A percentile compares a stretch with the other conserved stretches of the same genome.
Conservation (phyloP, 2,797 vertebrate species). For the Gymnothorax reevesii region DNA sequence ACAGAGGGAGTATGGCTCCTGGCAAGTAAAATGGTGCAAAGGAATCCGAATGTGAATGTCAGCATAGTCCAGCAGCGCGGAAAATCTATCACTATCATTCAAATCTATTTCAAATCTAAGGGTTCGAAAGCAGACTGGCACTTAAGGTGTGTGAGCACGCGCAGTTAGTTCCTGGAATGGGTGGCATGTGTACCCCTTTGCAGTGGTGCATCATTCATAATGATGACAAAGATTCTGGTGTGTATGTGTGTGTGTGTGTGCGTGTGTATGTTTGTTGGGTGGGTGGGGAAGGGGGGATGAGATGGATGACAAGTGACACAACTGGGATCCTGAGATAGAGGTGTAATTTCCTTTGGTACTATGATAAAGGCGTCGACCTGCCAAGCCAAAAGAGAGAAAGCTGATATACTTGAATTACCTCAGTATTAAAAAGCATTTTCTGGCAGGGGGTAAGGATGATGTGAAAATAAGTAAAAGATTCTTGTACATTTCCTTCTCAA, state of each 20-base stretch:
- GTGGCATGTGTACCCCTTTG: not conserved
- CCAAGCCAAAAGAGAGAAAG: slow-evolving; percentile 50
- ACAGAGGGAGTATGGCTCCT: not conserved
- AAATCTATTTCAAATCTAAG: too few relatives aligned
- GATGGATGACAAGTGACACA: slow-evolving; percentile 50
- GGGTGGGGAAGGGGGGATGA: slow-evolving; percentile 7
- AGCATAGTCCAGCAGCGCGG: not conserved
- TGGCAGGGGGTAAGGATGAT: slow-evolving; percentile 38
- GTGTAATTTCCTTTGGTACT: slow-evolving; percentile 63
- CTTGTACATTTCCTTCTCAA: slow-evolving; percentile 29
- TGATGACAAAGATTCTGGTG: slow-evolving; percentile 6
- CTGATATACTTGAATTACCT: slow-evolving; percentile 59
- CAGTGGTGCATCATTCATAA: slow-evolving; percentile 10
- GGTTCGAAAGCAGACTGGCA: not conserved
- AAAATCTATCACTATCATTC: too few relatives aligned
- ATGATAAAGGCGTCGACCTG: slow-evolving; percentile 64
- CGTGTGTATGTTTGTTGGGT: not conserved
- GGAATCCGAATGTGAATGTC: not conserved
- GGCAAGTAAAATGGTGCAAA: not conserved
- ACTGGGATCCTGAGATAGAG: slow-evolving; percentile 62
- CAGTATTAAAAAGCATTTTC: slow-evolving; percentile 61
- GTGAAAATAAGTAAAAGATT: slow-evolving; percentile 27
- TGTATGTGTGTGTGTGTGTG: not conserved
- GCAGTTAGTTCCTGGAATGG: slow-evolving; percentile 1
- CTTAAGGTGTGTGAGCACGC: not conserved